Conservation (phyloP, 1,140 invertebrate genomes). For the Panulirus ornatus region DNA sequence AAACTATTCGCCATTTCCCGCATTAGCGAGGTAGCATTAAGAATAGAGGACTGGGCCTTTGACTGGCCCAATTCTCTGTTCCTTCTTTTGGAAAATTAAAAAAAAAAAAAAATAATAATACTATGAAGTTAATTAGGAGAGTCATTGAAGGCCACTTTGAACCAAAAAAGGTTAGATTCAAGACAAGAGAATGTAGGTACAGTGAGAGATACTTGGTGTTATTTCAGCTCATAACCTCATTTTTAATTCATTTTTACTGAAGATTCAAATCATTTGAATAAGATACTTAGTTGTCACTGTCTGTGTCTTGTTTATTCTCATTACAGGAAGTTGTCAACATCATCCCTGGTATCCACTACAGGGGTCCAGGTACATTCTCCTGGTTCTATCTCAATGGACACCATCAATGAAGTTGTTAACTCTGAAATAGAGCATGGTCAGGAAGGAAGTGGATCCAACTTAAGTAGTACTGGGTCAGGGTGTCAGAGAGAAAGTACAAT, state of each 20-base stretch:
- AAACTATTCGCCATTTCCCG: too few relatives aligned
- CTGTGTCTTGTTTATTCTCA: neutral
- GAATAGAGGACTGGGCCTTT: too few relatives aligned
- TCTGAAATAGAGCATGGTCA: conserved; percentile 8
- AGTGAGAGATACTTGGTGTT: neutral
- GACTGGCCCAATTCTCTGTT: too few relatives aligned
- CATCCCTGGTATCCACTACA: conserved; percentile 30
- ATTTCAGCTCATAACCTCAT: neutral
- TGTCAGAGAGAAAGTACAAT: neutral
- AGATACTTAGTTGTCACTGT: neutral
- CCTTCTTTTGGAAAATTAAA: too few relatives aligned
- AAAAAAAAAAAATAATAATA: too few relatives aligned
- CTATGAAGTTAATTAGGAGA: too few relatives aligned
- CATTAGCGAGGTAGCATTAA: too few relatives aligned
- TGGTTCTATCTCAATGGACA: conserved; percentile 44
- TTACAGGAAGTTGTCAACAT: conserved; percentile 45
- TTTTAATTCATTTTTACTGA: neutral
- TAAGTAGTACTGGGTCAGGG: neutral
- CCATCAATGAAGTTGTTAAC: conserved; percentile 24
- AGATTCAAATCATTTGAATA: neutral
- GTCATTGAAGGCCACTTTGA: neutral
- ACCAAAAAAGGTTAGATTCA: neutral
- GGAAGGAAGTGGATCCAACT: neutral
- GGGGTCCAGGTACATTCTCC: conserved; percentile 42
- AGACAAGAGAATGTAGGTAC: neutral